Conservation (phyloP, 1,140 invertebrate species). For the Papilio xuthus region DNA sequence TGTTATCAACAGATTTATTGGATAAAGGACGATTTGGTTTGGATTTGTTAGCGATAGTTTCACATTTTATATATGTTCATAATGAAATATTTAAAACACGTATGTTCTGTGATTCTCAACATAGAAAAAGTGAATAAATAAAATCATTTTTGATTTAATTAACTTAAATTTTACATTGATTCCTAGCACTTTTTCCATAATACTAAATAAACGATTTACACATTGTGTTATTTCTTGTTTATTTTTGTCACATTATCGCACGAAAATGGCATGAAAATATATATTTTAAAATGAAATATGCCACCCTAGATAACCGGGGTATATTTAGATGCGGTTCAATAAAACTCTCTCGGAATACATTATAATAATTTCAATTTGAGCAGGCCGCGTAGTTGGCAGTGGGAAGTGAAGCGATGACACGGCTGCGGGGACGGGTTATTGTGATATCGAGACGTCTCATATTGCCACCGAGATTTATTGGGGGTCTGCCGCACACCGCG, state of each 20-base stretch:
- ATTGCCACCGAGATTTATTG: conserved; percentile 71
- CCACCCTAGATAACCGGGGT: conserved; percentile 14
- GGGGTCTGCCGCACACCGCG: conserved; percentile 45
- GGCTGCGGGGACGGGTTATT: conserved; percentile 63
- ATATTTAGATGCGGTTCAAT: conserved; percentile 35
- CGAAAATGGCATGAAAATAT: background rate
- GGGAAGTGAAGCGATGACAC: conserved; percentile 52
- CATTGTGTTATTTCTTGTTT: background rate
- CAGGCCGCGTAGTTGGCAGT: conserved; percentile 44
- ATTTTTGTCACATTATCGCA: background rate
- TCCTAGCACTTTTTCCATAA: background rate
- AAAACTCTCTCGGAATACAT: conserved; percentile 40
- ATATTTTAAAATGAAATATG: background rate
- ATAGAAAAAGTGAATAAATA: background rate
- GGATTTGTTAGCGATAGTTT: conserved; percentile 4
- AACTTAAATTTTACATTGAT: background rate
- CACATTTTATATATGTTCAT: background rate
- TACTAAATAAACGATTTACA: background rate
- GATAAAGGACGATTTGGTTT: conserved; percentile 17
- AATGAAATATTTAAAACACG: background rate
- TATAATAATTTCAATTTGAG: conserved; percentile 58
- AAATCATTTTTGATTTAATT: background rate
- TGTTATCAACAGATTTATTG: conserved; percentile 43
- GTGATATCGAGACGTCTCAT: conserved; percentile 70
- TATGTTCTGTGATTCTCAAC: background rate